Conservation (phyloP, 2,113 vertebrate genomes). For the Diphyllodes magnificus region DNA sequence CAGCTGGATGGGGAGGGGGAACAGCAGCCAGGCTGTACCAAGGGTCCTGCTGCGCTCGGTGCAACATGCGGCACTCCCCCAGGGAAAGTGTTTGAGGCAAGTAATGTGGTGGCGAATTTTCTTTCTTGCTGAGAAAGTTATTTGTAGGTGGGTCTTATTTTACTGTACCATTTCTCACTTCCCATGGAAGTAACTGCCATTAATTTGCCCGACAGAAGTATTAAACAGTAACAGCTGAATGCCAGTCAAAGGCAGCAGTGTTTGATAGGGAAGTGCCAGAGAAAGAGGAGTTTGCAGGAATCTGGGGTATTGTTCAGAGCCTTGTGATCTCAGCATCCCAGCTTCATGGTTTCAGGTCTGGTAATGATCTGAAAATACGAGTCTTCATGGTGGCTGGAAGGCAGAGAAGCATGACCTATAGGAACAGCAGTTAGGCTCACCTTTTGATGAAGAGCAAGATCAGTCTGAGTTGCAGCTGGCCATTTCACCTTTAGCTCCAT, state of each 20-base stretch:
- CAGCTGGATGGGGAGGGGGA: conserved; percentile 2
- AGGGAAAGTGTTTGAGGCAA: conserved; percentile 4
- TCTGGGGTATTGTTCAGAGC: neutral
- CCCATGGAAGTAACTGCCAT: neutral
- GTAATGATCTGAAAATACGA: neutral
- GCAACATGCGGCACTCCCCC: rapidly evolving
- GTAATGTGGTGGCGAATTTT: neutral
- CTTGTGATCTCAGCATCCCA: neutral
- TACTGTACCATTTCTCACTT: neutral
- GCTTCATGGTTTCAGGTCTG: neutral
- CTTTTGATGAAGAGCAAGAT: neutral
- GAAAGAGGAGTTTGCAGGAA: neutral
- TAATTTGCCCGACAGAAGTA: neutral
- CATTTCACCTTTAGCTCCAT: neutral
- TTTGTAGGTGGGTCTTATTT: neutral
- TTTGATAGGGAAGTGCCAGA: neutral
- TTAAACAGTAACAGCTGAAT: neutral
- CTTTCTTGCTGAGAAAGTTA: neutral
- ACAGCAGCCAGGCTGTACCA: neutral
- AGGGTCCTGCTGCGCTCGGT: rapidly evolving
- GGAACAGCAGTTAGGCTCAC: neutral
- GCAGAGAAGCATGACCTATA: neutral
- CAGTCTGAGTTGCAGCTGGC: neutral
- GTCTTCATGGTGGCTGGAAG: neutral
- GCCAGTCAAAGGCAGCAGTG: neutral